Base-by-base conservation (phyloP, 2,113 vertebrate genomes). In the Cololabis saira region DNA sequence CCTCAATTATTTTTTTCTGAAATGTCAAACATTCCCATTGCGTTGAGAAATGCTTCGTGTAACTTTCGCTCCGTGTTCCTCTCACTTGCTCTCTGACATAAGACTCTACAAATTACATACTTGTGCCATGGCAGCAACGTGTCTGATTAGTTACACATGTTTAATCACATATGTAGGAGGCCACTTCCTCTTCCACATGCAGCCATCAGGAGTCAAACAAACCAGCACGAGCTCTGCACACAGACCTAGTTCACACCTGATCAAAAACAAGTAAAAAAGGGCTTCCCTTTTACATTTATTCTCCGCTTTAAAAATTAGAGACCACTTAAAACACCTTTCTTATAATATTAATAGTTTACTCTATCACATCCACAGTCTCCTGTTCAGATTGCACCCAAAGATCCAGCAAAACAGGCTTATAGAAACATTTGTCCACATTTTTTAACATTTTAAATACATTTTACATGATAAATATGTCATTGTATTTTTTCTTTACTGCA, bases 71-170 rank as follows among this genome's bases (percentile, higher is more conserved):
- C n/a, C 62, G 45, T 62, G 74, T 64, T 59, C 19, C 30, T 58
- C 18, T 30, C 43, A 59, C 85, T 61, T 74, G 68, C 84, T 90
- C 87, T 91, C 89, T 89, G 88, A 91, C 92, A 96, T 91, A 84
- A 93, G 91, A 90, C 92, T 90, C 90, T 83, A 94, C 91, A 95
- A 97, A 98, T 97, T 95, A 95, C 92, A 96, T 94, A 93, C 94
- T 94, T 94, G 93, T 89, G 87, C 92, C 90, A 91, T 93, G 80
- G 93, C 93, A 94, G 94, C 92, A 94, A 94, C 89, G 91, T 92
- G 93, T 91, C 92, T 96, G 96, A 98, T 96, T 96, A 95, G 96
- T 95, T 96, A 95, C 95, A 96, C 94, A 95, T 97, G 96, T 96
- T 97, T 98, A 96, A 97, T 97, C 95, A 97, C 94, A 95, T 93